These are phyloP conservation scores for Chrysina gloriosa DNA, from an alignment of 2,888 invertebrate species.

Conservation along the genomic window DNA sequence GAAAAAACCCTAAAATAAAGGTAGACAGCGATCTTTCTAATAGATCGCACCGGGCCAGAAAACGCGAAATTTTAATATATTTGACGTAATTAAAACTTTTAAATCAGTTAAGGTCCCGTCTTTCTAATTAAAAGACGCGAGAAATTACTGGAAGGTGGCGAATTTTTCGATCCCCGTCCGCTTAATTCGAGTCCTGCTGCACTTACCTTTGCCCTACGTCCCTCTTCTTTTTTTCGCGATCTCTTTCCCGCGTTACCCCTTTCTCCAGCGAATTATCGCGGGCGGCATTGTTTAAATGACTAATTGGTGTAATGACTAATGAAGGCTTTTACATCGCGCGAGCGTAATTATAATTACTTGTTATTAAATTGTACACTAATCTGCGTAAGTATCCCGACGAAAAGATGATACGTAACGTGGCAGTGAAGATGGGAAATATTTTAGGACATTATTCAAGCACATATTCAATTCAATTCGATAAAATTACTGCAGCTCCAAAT, in stretches of 20 bases:
- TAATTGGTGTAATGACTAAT: constrained; percentile 28
- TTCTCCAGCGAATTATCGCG: constrained; percentile 27
- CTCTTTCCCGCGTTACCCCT: neutral
- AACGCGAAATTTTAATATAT: constrained; percentile 37
- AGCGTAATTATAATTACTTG: constrained; percentile 24
- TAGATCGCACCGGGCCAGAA: constrained; percentile 11
- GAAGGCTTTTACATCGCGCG: constrained; percentile 14
- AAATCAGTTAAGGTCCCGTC: constrained; percentile 39
- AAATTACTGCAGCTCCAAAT: no score
- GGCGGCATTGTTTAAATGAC: constrained; percentile 15
- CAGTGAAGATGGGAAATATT: no score
- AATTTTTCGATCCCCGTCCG: neutral
- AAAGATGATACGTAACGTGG: no score
- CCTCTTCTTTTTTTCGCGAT: neutral
- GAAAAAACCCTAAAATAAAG: no score
- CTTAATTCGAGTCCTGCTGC: neutral
- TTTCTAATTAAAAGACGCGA: constrained; percentile 36
- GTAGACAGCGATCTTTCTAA: no score
- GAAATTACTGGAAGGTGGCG: constrained; percentile 31
- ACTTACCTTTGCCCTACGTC: neutral
- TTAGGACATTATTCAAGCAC: no score
- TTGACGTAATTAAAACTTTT: constrained; percentile 40
- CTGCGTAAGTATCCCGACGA: neutral
- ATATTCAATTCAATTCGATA: no score
- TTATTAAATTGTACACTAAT: neutral